A percentile compares a stretch with the other conserved stretches of the same genome.
Evolutionary conservation across 1,140 invertebrate species (phyloP).

Genomic region (Sinella curviseta): DNA sequence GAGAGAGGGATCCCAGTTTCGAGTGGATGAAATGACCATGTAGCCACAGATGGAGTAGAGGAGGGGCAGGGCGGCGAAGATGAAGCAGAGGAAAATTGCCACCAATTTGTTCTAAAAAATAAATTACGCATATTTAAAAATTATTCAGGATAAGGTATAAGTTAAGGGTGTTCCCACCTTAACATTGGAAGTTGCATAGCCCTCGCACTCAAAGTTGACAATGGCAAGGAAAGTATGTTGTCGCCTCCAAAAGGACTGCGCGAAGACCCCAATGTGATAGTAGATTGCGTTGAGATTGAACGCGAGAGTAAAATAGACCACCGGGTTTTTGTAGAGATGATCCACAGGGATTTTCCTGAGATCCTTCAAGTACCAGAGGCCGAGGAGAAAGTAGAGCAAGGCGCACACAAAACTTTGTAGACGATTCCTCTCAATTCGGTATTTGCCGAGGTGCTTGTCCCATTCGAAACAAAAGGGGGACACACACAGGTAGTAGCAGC

Average conservation of each 20-base stretch:
- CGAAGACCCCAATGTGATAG: constrained; percentile 5
- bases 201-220: constrained; percentile 5
- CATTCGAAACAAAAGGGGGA: neutral
- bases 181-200: neutral
- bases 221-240: constrained; percentile 9
- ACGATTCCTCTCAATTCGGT: neutral
- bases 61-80: neutral
- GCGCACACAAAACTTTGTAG: neutral
- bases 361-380: neutral
- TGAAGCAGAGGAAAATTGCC: neutral
- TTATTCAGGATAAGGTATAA: too few relatives aligned
- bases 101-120: neutral
- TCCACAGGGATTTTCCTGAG: constrained; percentile 8
- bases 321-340: neutral
- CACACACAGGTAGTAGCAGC: neutral
- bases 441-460: neutral
- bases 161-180: neutral
- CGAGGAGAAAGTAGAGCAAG: neutral
- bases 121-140: neutral
- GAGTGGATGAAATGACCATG: neutral
- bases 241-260: neutral
- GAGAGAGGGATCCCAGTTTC: neutral
- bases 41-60: neutral
- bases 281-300: constrained; percentile 12
- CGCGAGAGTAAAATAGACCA: neutral